These are phyloP conservation scores for Drosophila parthenogenetica DNA, from an alignment of 2,888 invertebrate genomes.

Conservation along the genomic window DNA sequence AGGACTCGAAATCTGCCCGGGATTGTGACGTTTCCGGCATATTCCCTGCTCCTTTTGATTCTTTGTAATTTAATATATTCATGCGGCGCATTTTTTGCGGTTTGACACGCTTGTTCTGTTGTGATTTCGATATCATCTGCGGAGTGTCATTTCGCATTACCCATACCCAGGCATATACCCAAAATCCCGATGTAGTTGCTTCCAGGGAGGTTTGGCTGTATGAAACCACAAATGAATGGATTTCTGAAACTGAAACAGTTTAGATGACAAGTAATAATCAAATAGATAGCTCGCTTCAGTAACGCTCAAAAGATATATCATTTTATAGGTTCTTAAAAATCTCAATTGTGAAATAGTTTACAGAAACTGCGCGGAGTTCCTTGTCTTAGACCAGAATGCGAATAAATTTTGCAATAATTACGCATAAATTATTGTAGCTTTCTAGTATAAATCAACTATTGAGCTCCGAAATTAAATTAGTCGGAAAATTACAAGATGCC, in stretches of 20 bases:
- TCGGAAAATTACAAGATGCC: slow-evolving; percentile 68
- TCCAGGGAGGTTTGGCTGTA: not conserved
- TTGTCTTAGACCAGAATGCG: too few species aligned
- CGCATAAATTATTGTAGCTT: slow-evolving; percentile 40
- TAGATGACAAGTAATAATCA: too few species aligned
- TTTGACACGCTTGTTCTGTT: slow-evolving; percentile 80
- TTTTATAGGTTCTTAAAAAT: too few species aligned
- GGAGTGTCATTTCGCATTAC: slow-evolving; percentile 35
- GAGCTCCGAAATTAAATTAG: slow-evolving; percentile 71
- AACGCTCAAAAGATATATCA: too few species aligned
- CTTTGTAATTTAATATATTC: slow-evolving; percentile 77
- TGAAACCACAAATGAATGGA: not conserved
- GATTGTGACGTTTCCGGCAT: slow-evolving; percentile 50
- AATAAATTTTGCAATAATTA: slow-evolving; percentile 24
- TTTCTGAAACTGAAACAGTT: too few species aligned
- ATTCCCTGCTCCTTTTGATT: slow-evolving; percentile 11
- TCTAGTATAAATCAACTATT: slow-evolving; percentile 65
- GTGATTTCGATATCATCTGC: slow-evolving; percentile 63
- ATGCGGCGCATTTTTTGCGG: slow-evolving; percentile 68
- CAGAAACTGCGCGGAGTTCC: too few species aligned
- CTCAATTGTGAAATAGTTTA: too few species aligned
- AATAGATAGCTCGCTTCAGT: too few species aligned
- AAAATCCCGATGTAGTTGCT: not conserved
- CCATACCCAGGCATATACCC: not conserved
- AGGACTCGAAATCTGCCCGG: slow-evolving; percentile 28